Conservation (phyloP, 2,113 vertebrate species). For the Ginglymostoma cirratum region DNA sequence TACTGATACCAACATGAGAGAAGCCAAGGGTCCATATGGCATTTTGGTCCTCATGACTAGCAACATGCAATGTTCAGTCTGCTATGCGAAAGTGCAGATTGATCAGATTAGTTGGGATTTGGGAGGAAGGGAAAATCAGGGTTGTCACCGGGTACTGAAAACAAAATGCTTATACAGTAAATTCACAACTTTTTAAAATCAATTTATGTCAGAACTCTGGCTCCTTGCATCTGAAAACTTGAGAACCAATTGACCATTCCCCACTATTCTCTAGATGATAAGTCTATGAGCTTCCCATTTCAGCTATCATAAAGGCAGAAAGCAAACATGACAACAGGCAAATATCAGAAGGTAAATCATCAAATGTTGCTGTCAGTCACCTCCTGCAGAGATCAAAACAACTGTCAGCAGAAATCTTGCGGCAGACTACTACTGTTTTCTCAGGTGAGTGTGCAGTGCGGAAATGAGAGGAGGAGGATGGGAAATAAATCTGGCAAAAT, state of each 20-base stretch:
- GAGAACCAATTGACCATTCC: not conserved
- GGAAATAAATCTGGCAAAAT: not conserved
- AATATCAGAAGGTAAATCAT: not conserved
- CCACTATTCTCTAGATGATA: not conserved
- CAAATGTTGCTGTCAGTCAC: too few species aligned
- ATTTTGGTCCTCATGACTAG: not conserved
- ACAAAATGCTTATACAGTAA: not conserved
- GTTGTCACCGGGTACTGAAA: not conserved
- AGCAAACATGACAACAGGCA: not conserved
- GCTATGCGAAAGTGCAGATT: not conserved
- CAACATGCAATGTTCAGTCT: not conserved
- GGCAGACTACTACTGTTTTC: not conserved
- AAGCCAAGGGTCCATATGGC: not conserved
- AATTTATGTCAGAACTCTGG: not conserved
- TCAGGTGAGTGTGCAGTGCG: not conserved
- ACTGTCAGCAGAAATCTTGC: not conserved
- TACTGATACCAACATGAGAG: not conserved
- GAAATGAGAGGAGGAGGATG: not conserved
- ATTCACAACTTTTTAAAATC: not conserved
- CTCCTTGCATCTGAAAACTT: not conserved
- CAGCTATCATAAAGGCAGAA: not conserved
- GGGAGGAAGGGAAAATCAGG: not conserved
- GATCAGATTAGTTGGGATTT: not conserved
- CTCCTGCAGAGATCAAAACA: too few species aligned
- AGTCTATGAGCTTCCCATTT: not conserved